Conservation (phyloP, 2,113 vertebrate species). For the Tringa solitaria region DNA sequence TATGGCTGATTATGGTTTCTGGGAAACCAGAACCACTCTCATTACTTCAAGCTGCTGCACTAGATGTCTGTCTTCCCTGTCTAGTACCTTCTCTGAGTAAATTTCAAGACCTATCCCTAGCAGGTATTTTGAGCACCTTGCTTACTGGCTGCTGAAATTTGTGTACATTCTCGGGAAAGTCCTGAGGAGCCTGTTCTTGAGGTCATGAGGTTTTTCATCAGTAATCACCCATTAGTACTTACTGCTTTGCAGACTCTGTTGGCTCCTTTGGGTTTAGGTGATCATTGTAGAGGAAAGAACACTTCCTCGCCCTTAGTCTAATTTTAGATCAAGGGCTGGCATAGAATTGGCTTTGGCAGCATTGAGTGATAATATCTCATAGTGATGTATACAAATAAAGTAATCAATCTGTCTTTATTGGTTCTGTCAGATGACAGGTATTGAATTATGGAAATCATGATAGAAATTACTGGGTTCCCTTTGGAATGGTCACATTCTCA, state of each 20-base stretch:
- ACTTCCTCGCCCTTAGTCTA: conserved; percentile 33
- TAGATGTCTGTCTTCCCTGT: not conserved
- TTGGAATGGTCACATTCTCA: not conserved
- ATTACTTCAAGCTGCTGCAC: not conserved
- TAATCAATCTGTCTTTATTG: conserved; percentile 42
- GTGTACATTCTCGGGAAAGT: not conserved
- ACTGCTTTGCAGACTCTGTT: not conserved
- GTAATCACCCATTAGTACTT: not conserved
- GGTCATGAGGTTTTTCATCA: not conserved
- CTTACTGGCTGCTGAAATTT: not conserved
- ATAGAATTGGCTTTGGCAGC: conserved; percentile 19
- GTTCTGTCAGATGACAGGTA: conserved; percentile 28
- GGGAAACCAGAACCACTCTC: not conserved
- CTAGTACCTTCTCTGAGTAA: not conserved
- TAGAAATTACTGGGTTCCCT: not conserved
- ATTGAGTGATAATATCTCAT: not conserved
- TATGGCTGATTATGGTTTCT: fast-evolving
- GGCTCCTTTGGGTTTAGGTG: not conserved
- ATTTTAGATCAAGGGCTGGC: conserved; percentile 58
- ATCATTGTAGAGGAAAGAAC: conserved; percentile 23
- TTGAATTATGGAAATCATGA: not conserved
- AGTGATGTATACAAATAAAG: conserved; percentile 5
- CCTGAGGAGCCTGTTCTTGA: not conserved
- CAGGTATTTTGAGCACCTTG: not conserved
- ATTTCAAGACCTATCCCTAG: not conserved